These are phyloP conservation scores for Centropus bengalensis DNA, from an alignment of 2,113 vertebrate species.

Conservation along the genomic window DNA sequence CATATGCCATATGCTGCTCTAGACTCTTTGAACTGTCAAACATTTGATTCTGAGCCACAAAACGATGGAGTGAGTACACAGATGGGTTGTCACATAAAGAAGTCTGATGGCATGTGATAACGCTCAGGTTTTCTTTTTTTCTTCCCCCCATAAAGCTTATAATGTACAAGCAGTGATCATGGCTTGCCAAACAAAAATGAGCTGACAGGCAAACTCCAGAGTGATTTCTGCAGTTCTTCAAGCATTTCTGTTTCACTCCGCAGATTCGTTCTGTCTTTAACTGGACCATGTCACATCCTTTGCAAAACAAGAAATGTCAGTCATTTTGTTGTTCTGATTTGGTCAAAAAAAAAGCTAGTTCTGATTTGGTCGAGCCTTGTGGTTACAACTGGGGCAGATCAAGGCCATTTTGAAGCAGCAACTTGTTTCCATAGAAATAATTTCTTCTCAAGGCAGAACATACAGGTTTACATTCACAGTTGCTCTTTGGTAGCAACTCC, in stretches of 20 bases:
- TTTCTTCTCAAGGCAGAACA: neutral
- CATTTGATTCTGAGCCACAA: slow-evolving; percentile 45
- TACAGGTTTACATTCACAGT: neutral
- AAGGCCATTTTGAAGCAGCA: neutral
- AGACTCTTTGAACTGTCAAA: slow-evolving; percentile 63
- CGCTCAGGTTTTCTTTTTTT: neutral
- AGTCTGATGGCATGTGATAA: slow-evolving; percentile 64
- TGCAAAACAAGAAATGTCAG: slow-evolving; percentile 7
- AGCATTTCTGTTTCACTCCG: slow-evolving; percentile 48
- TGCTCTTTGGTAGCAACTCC: neutral
- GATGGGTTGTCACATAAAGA: slow-evolving; percentile 58
- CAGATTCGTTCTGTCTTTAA: slow-evolving; percentile 13
- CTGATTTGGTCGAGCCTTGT: neutral
- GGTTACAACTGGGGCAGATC: neutral
- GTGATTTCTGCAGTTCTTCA: slow-evolving; percentile 20
- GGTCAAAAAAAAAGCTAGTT: neutral
- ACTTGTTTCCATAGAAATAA: neutral
- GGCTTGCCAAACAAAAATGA: slow-evolving; percentile 62
- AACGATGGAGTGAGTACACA: neutral
- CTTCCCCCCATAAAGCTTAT: neutral
- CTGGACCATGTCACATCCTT: neutral
- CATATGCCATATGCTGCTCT: slow-evolving; percentile 59
- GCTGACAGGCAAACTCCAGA: slow-evolving; percentile 25
- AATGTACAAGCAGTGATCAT: slow-evolving; percentile 17
- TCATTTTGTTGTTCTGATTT: neutral